phyloP scores from a whole-genome alignment of 53 echinoderm and acorn worm genomes.

The Echinarachnius parma region DNA sequence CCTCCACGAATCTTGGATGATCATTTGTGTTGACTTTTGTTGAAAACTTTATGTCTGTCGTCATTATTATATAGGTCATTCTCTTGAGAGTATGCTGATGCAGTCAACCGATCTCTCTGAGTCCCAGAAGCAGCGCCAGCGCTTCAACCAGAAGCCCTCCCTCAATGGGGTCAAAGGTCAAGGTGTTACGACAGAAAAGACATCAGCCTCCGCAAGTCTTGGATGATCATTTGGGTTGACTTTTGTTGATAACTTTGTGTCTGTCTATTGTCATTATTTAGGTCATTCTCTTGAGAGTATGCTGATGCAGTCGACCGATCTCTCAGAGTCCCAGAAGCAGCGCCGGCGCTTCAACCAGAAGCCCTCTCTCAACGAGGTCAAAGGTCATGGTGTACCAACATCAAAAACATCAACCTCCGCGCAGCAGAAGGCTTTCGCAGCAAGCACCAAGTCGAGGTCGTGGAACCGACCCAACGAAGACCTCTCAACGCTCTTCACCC shows the following conservation, averaged over 20 bases:
- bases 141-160: constrained; percentile 56
- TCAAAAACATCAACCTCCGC: too few relatives aligned
- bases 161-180: constrained; percentile 50
- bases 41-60: too few relatives aligned
- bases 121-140: constrained; percentile 46
- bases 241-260: too few relatives aligned
- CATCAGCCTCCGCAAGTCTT: too few relatives aligned
- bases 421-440: constrained; percentile 1
- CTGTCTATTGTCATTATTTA: too few relatives aligned
- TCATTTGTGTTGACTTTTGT: too few relatives aligned
- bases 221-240: too few relatives aligned
- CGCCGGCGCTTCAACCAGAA: constrained; percentile 55
- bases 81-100: constrained; percentile 87
- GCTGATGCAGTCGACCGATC: constrained; percentile 76
- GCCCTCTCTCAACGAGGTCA: constrained; percentile 52
- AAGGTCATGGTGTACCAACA: constrained; percentile 17
- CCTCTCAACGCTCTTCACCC: constrained; percentile 59
- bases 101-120: constrained; percentile 66
- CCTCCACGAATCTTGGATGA: too few relatives aligned
- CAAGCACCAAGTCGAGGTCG: constrained; percentile 42
- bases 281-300: constrained; percentile 72
- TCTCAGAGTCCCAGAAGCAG: constrained; percentile 53
- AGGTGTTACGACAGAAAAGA: not conserved
- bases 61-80: too few relatives aligned
- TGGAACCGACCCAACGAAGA: constrained; percentile 55